Conservation (phyloP, 2,113 vertebrate genomes). For the Spheniscus mendiculus region DNA sequence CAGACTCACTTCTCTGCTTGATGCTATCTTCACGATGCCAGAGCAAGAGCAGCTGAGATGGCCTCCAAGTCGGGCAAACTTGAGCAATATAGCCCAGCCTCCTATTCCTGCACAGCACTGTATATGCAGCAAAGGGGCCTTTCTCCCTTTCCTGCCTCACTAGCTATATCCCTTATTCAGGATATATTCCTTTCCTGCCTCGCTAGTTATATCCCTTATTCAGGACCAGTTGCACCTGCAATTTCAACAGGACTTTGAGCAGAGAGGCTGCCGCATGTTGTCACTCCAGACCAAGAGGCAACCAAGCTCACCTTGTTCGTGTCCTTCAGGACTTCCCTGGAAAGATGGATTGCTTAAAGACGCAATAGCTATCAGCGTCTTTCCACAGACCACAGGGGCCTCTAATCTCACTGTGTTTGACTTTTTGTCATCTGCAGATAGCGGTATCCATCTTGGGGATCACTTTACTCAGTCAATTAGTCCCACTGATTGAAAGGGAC, state of each 20-base stretch:
- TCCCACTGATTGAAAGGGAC: background rate
- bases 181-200: background rate
- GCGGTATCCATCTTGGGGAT: background rate
- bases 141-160: background rate
- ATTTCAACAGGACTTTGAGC: background rate
- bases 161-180: background rate
- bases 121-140: background rate
- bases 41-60: background rate
- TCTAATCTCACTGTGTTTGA: background rate
- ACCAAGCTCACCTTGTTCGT: background rate
- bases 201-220: background rate
- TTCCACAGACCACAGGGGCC: background rate
- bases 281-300: background rate
- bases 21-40: background rate
- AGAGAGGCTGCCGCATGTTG: background rate
- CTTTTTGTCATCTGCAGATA: background rate
- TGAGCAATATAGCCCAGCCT: background rate
- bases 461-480: background rate
- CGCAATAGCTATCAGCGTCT: background rate
- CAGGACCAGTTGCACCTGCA: background rate
- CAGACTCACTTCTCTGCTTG: background rate
- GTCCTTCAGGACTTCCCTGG: background rate
- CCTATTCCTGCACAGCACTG: background rate
- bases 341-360: background rate
- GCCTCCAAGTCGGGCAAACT: background rate